These are phyloP conservation scores for Orthosia incerta DNA, from an alignment of 2,888 invertebrate species.

Conservation along the genomic window DNA sequence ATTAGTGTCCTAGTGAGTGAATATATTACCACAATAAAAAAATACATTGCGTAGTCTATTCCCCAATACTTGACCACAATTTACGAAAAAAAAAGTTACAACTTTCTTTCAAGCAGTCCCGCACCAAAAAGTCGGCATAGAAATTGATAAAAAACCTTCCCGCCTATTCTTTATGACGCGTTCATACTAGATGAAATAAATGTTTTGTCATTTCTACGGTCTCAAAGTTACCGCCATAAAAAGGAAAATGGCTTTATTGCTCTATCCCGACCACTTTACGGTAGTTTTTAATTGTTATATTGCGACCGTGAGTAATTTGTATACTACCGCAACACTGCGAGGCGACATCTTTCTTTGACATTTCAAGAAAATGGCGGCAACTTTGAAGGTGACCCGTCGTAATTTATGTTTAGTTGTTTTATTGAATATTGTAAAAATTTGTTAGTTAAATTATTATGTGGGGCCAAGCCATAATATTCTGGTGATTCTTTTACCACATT, in stretches of 20 bases:
- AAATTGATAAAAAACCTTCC: slow-evolving; percentile 39
- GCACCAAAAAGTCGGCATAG: slow-evolving; percentile 28
- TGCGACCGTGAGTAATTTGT: slow-evolving; percentile 81
- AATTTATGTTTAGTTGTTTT: slow-evolving; percentile 65
- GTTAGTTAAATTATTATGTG: slow-evolving; percentile 53
- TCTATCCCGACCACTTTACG: slow-evolving; percentile 80
- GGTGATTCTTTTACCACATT: slow-evolving; percentile 35
- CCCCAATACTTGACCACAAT: slow-evolving; percentile 63
- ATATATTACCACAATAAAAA: slow-evolving; percentile 56
- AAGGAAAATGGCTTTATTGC: slow-evolving; percentile 77
- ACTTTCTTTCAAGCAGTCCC: slow-evolving; percentile 65
- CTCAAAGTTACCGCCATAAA: slow-evolving; percentile 68
- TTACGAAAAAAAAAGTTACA: slow-evolving; percentile 49
- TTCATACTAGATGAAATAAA: slow-evolving; percentile 62
- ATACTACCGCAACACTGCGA: slow-evolving; percentile 80
- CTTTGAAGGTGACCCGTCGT: slow-evolving; percentile 63
- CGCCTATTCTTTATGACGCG: slow-evolving; percentile 64
- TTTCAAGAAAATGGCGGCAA: slow-evolving; percentile 63
- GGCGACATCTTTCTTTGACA: slow-evolving; percentile 71
- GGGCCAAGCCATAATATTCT: slow-evolving; percentile 50
- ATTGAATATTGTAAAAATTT: slow-evolving; percentile 60
- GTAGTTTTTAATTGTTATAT: slow-evolving; percentile 85
- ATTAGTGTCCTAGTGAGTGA: slow-evolving; percentile 27
- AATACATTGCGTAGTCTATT: slow-evolving; percentile 64
- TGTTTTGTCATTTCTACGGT: slow-evolving; percentile 75